Evolutionary conservation across 2,113 vertebrate genomes (phyloP).

Genomic region (Cinclus cinclus): DNA sequence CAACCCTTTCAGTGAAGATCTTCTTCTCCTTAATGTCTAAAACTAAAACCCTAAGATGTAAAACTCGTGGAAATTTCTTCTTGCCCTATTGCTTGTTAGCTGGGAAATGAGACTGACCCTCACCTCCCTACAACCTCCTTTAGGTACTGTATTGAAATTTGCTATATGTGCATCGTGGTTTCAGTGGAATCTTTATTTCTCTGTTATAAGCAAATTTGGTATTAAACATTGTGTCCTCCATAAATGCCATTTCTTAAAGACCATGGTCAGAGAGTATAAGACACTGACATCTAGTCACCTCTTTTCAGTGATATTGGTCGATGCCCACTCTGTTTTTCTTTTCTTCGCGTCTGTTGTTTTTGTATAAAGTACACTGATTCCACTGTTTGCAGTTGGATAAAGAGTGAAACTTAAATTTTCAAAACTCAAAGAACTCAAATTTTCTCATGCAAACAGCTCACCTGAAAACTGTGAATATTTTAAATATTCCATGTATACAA

Average conservation of each 20-base stretch:
- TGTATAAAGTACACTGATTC: neutral
- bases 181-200: neutral
- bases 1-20: neutral
- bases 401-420: neutral
- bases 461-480: neutral
- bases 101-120: neutral
- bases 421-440: neutral
- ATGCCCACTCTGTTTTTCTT: neutral
- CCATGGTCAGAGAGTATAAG: neutral
- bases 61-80: neutral
- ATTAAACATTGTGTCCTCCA: neutral
- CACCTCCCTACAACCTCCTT: accelerated
- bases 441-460: neutral
- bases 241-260: neutral
- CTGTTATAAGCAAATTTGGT: neutral
- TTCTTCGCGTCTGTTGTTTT: neutral
- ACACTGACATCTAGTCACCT: neutral
- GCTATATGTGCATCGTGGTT: accelerated
- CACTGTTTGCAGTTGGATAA: neutral
- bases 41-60: neutral
- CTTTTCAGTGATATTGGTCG: neutral
- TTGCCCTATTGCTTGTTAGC: neutral
- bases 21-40: neutral
- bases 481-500: neutral
- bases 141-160: neutral